Conservation (phyloP, 2,113 vertebrate genomes). For the Balaeniceps rex region DNA sequence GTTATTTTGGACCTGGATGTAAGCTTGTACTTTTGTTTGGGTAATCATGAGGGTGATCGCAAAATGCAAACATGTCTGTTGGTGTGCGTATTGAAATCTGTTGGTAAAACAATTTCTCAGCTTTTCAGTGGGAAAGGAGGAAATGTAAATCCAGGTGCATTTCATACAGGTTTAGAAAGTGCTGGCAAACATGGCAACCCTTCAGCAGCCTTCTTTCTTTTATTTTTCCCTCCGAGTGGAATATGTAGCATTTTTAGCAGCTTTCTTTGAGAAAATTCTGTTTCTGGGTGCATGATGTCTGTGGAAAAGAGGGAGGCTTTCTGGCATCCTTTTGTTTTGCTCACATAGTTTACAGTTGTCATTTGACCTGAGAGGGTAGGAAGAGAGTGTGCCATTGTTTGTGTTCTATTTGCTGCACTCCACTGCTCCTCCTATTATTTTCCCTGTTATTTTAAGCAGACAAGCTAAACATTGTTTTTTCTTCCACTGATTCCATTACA, state of each 20-base stretch:
- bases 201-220: constrained; percentile 11
- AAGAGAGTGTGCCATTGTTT: constrained; percentile 6
- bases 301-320: constrained; percentile 1
- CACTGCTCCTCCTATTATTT: background rate
- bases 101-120: background rate
- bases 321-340: constrained; percentile 49
- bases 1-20: background rate
- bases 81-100: background rate
- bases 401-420: background rate
- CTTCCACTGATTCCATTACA: background rate
- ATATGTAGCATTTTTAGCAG: background rate
- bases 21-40: background rate
- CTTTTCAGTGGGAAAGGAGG: background rate
- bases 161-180: constrained; percentile 17
- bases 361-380: constrained; percentile 52
- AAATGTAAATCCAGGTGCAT: background rate
- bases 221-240: background rate
- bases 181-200: background rate
- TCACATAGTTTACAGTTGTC: constrained; percentile 22
- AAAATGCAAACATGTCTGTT: background rate
- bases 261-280: constrained; percentile 9
- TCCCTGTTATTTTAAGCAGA: constrained; percentile 24
- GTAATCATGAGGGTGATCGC: background rate
- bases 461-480: constrained; percentile 20
- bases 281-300: background rate